These are phyloP conservation scores for Neodon shergylaensis DNA, from an alignment of 2,113 vertebrate species.

Conservation along the genomic window DNA sequence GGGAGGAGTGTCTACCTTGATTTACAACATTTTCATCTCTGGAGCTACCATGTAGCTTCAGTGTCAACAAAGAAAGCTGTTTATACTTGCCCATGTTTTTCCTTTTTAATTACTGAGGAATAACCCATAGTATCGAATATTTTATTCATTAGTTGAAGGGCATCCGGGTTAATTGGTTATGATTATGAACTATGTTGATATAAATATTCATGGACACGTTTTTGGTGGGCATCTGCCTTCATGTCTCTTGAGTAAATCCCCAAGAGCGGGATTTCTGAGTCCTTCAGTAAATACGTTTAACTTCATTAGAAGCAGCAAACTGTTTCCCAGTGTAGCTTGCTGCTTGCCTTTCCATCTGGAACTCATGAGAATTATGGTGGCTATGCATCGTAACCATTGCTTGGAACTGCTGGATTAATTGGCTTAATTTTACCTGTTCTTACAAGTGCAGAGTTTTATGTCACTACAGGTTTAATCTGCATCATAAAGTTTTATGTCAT, in stretches of 20 bases:
- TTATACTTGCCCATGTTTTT: neutral
- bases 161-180: neutral
- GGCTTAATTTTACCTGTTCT: neutral
- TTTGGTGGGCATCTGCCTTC: constrained; percentile 11
- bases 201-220: constrained; percentile 31
- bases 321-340: neutral
- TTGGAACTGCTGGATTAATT: neutral
- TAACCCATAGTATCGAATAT: neutral
- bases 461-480: neutral
- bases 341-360: neutral
- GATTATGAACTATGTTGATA: neutral
- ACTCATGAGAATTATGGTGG: neutral
- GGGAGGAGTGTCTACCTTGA: neutral
- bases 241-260: constrained; percentile 23
- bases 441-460: neutral
- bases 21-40: neutral
- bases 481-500: neutral
- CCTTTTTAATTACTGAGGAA: neutral
- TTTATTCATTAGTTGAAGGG: constrained; percentile 9
- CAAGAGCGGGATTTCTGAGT: neutral
- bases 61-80: neutral
- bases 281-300: neutral
- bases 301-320: neutral
- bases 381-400: neutral
- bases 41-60: neutral